Base-by-base conservation (phyloP, 2,113 vertebrate genomes). In the Urocolius indicus region DNA sequence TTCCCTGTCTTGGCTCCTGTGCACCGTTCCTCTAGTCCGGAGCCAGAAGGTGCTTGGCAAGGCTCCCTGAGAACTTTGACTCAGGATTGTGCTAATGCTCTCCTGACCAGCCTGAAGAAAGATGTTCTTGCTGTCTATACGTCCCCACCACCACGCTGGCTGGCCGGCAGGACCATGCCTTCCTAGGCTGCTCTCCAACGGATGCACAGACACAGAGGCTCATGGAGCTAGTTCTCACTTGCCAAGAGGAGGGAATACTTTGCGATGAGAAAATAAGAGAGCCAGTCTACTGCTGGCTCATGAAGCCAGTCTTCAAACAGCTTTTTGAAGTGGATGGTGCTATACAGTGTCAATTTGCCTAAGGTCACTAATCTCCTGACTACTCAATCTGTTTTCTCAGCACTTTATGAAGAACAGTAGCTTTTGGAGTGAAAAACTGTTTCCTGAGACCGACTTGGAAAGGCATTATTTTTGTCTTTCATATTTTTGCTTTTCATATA, bases 81-180 rank as follows among this genome's bases (percentile, higher is more conserved):
- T 89, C 76, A 48, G 62, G n/a, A 77, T 52, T 76, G 57, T 0
- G 2, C 65, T 81, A 68, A 59, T 78, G 57, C 27, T 32, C 32
- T 52, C 49, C 84, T 73, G 52, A 45, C 45, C 69, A 66, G 66
- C 49, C 54, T 91, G 78, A 58, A 82, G 34, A 69, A 76, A 61
- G 67, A 38, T 59, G 27, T 32, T 55, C 62, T 58, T 76, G 62
- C 78, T 89, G 67, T 61, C 52, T 51, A 3, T 2, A 13, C 0
- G 0, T 48, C 71, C 49, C 7, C 22, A 46, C 16, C 0, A 0
- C 41, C 36, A 16, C 0, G 2, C 52, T 38, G 89, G 19, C 68
- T 85, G 90, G 34, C 19, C 5, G 41, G 61, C 27, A 62, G 61
- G 2, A 10, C 61, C 1, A 0, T 13, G 51, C 63, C 52, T 48